A percentile compares a stretch with the other conserved stretches of the same genome.
Conservation (phyloP, 1,140 invertebrate genomes). For the Atta colombica region DNA sequence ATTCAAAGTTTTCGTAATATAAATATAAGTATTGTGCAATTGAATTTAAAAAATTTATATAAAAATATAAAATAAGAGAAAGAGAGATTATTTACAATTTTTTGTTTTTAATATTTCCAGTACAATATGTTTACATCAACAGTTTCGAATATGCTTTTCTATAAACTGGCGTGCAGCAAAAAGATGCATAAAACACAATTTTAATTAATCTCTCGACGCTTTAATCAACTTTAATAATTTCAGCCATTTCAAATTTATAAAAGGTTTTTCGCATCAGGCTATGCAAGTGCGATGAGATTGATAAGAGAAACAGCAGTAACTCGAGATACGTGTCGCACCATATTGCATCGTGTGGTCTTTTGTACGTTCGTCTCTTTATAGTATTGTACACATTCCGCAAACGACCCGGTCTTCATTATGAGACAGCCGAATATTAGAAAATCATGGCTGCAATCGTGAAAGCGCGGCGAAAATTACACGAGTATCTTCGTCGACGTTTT, state of each 20-base stretch:
- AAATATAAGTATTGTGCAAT: no score
- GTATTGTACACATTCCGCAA: conserved; percentile 62
- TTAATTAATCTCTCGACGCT: not conserved
- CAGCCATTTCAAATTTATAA: not conserved
- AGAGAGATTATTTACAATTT: not conserved
- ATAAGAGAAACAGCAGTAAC: conserved; percentile 62
- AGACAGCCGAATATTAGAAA: conserved; percentile 71
- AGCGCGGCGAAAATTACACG: conserved; percentile 65
- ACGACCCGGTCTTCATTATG: conserved; percentile 63
- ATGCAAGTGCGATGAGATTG: conserved; percentile 16
- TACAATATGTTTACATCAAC: not conserved
- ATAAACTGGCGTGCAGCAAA: not conserved
- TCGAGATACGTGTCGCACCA: conserved; percentile 53
- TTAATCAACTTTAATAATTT: conserved; percentile 22
- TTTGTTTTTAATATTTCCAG: not conserved
- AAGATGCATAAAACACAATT: not conserved
- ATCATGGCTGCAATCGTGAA: conserved; percentile 57
- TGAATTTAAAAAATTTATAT: not conserved
- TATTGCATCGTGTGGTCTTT: conserved; percentile 54
- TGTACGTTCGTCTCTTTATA: not conserved
- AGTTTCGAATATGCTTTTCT: not conserved
- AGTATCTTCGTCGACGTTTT: conserved; percentile 25
- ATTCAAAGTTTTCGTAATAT: no score
- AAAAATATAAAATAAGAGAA: not conserved
- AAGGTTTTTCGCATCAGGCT: conserved; percentile 1